Conservation (phyloP, 2,888 invertebrate species). For the Limnephilus rhombicus region DNA sequence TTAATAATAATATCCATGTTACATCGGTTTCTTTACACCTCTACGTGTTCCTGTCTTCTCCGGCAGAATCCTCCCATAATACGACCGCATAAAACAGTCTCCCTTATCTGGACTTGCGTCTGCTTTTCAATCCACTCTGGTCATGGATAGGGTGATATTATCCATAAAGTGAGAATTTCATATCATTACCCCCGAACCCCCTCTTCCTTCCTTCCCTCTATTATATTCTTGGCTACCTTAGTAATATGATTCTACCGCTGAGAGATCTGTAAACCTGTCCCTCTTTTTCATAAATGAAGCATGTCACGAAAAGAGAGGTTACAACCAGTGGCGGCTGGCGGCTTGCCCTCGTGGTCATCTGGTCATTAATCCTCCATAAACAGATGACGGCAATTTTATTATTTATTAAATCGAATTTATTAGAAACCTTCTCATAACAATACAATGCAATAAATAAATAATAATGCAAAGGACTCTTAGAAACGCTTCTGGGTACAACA, state of each 20-base stretch:
- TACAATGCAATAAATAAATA: no score
- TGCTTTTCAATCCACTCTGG: slow-evolving; percentile 35
- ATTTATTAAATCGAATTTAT: no score
- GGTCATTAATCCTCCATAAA: no score
- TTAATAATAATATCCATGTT: background rate
- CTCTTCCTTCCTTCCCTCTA: background rate
- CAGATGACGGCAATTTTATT: no score
- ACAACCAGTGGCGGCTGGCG: no score
- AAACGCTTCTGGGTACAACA: no score
- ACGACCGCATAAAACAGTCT: slow-evolving; percentile 19
- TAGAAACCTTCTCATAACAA: no score
- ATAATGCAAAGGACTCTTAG: no score
- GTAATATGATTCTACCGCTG: background rate
- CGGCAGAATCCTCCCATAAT: background rate
- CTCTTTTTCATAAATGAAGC: background rate
- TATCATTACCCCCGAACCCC: slow-evolving; percentile 1
- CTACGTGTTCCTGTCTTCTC: background rate
- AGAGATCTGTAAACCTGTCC: background rate
- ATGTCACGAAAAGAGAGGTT: background rate
- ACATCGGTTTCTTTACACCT: background rate
- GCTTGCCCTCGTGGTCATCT: no score
- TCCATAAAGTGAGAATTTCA: slow-evolving; percentile 39
- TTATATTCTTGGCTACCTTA: background rate
- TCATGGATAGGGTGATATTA: slow-evolving; percentile 19
- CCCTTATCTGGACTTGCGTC: slow-evolving; percentile 20